Base-by-base conservation (phyloP, 1,140 invertebrate genomes). In the Drosophila sturtevanti region DNA sequence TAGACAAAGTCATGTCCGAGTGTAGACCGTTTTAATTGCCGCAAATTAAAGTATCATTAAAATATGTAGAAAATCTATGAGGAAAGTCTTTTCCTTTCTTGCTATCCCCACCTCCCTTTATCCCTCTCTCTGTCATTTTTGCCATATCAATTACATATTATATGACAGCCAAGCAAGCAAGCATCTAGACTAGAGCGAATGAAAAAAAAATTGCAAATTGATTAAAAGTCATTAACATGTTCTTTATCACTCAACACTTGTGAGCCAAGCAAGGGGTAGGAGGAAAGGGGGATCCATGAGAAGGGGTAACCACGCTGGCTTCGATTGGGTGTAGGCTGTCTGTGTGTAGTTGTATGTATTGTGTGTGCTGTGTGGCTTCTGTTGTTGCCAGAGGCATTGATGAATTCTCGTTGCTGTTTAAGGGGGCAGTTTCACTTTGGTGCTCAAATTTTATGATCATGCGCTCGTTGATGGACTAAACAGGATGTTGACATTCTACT, bases 141-240 rank as follows among this genome's bases (percentile, higher is more conserved):
- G 68, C 79, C 59, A 72, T 81, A 73, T 81, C 79, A 81, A 81
- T 79, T 80, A 78, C 76, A 82, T 56, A 68, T 63, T 73, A 74
- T 58, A 71, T 75, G 65, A 72, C 71, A 85, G 78, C 61, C 55
- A 61, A 81, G 48, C n/a, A 31, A 31, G 59, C 68, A 38, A 41
- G 34, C 22, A 22, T 66, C 44, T 38, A 34, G 3, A 31, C n/a
- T 44, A 31, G 9, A 9, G 6, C 4, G 4, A 55, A 35, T 12
- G 0, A 21, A 5, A 18, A 37, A 44, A 78, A 81, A 79, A 79
- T 79, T 21, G 77, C 56, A 89, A 89, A 89, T 89, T 89, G 84
- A 89, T 89, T 89, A 89, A 89, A 89, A 80, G 22, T 80, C 85
- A 89, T 89, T 89, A 89, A 89, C 84, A 89, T 89, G 84, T 89